phyloP scores from a whole-genome alignment of 2,113 vertebrate species.

The Petromus typicus region DNA sequence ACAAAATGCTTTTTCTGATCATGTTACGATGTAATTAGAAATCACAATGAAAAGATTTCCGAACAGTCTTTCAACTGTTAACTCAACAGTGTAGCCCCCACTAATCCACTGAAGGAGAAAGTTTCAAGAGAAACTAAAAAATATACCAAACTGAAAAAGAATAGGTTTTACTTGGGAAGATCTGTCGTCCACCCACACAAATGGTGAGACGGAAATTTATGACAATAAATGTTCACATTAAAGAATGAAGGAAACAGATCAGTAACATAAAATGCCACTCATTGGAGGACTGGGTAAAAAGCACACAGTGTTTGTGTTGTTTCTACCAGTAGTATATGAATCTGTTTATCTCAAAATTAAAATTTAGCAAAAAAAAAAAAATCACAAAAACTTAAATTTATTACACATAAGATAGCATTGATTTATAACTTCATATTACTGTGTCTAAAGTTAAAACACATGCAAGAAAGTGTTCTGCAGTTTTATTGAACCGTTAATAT shows the following conservation, averaged over 20 bases:
- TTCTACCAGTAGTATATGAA: not conserved
- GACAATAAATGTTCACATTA: not conserved
- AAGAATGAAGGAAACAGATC: not conserved
- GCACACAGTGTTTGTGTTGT: not conserved
- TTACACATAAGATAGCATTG: not conserved
- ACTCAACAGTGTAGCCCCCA: not conserved
- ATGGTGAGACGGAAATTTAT: not conserved
- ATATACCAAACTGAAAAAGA: not conserved
- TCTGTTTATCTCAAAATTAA: not conserved
- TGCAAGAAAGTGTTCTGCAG: not conserved
- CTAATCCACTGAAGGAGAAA: not conserved
- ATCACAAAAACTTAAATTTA: not conserved
- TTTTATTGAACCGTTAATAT: not conserved
- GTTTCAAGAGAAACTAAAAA: not conserved
- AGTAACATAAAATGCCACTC: not conserved
- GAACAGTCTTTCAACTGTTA: not conserved
- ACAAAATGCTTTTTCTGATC: not conserved
- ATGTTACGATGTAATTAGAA: not conserved
- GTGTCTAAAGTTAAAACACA: not conserved
- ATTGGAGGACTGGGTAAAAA: not conserved
- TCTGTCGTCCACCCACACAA: not conserved
- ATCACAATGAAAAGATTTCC: not conserved
- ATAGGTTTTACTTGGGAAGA: not conserved
- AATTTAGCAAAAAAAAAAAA: not conserved
- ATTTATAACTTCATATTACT: not conserved